Base-by-base conservation (phyloP, 2,888 invertebrate genomes). In the Ceramica pisi region DNA sequence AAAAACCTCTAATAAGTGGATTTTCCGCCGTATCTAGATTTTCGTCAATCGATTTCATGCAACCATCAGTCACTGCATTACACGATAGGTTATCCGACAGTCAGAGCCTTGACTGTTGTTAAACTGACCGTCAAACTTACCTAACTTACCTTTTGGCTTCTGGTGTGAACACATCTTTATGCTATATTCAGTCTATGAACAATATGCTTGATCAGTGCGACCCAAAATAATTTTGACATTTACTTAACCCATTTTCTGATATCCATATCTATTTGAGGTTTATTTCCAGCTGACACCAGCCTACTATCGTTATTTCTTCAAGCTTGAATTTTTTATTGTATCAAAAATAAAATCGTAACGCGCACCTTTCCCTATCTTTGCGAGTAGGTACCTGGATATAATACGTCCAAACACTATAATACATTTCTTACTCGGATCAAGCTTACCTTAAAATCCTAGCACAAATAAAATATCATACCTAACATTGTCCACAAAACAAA, bases 401-500 rank as follows among this genome's bases (percentile, higher is more conserved):
- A 67, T 67, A 62, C 48, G 16, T 63, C 31, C 35, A 55, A 64
- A 62, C 26, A 55, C 81, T 78, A 82, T 65, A 73, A 82, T 73
- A 82, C 63, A 55, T 79, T 67, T 72, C 65, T 59, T 48, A 46
- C 35, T 61, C 38, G 57, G 51, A 66, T 79, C 67, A 60, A 66
- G 75, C 80, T 66, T 56, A 79, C 82, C 65, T 82, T 72, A 57
- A 72, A 67, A 82, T 67, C 82, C 55, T 41, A 46, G 26, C 51
- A 73, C 79, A 82, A 68, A 80, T 79, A 79, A 81, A 72, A 79
- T 82, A 73, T 79, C 59, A 66, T 79, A n/a, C n/a, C n/a, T n/a
- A 71, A 73, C 82, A 73, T 41, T 82, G 82, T 82, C 82, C 80
- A 63, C 68, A 67, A 82, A 51, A 82, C 67, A 72, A 59, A 80